Percentiles rank a stretch among this genome's conserved stretches.
Evolutionary conservation across 1,140 invertebrate genomes (phyloP).

Genomic region (Nasonia longicornis): DNA sequence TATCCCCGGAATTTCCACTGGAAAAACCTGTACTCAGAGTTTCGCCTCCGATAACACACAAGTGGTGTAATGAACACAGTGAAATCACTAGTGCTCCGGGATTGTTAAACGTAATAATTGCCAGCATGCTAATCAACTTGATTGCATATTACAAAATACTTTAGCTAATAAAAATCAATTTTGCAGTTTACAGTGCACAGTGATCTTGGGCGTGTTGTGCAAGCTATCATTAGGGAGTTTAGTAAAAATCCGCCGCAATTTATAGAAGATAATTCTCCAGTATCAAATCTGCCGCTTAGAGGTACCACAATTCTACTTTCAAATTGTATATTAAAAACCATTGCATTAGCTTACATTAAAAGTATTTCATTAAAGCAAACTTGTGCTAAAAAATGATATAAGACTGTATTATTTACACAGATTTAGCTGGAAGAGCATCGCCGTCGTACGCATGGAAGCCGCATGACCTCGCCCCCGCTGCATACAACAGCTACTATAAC

Average conservation of each 20-base stretch:
- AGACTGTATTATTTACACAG: slow-evolving; percentile 52
- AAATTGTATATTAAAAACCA: background rate
- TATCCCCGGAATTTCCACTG: slow-evolving; percentile 79
- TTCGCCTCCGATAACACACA: slow-evolving; percentile 75
- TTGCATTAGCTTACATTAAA: background rate
- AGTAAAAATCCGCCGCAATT: slow-evolving; percentile 75
- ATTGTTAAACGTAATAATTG: slow-evolving; percentile 74
- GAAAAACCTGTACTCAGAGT: slow-evolving; percentile 79
- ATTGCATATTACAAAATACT: background rate
- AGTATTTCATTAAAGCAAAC: background rate
- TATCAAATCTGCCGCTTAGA: slow-evolving; percentile 62
- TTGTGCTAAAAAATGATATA: background rate
- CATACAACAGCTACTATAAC: slow-evolving; percentile 63
- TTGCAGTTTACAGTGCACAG: slow-evolving; percentile 79
- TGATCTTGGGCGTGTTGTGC: slow-evolving; percentile 82
- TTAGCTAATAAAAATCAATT: background rate
- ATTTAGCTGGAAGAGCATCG: slow-evolving; percentile 62
- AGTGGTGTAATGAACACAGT: slow-evolving; percentile 76
- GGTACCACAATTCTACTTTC: slow-evolving; percentile 53
- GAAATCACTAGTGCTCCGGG: slow-evolving; percentile 79
- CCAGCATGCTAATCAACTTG: too few species aligned
- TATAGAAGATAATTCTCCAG: slow-evolving; percentile 62
- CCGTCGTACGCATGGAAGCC: slow-evolving; percentile 62
- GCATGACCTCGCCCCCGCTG: slow-evolving; percentile 60
- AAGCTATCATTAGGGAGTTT: slow-evolving; percentile 82